These are phyloP conservation scores for Opisthograptis luteolata DNA, from an alignment of 2,888 invertebrate species.

Conservation along the genomic window DNA sequence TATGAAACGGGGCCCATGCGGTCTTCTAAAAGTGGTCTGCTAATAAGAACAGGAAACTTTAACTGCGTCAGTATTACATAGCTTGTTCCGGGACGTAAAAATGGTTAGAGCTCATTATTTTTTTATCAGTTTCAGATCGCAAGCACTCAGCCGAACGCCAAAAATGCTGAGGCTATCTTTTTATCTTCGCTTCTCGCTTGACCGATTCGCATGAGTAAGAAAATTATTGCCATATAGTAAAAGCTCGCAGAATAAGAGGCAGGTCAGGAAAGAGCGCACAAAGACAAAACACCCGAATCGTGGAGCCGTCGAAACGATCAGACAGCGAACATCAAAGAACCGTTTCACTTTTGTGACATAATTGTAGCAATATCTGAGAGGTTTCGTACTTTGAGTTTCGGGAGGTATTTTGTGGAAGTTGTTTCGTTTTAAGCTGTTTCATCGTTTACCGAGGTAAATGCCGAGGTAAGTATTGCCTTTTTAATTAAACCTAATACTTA, in stretches of 20 bases:
- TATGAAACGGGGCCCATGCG: too few relatives aligned
- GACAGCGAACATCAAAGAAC: constrained; percentile 34
- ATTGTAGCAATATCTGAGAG: constrained; percentile 35
- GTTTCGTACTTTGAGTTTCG: constrained; percentile 30
- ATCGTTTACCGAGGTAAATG: constrained; percentile 1
- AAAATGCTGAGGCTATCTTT: constrained; percentile 70
- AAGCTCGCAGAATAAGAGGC: constrained; percentile 59
- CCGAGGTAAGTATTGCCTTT: neutral
- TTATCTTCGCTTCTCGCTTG: constrained; percentile 74
- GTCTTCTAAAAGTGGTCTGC: too few relatives aligned
- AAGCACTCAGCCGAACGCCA: constrained; percentile 49
- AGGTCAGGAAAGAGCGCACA: constrained; percentile 64
- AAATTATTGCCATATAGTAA: constrained; percentile 68
- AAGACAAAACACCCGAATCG: constrained; percentile 61
- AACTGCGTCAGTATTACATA: constrained; percentile 1
- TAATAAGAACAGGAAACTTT: neutral
- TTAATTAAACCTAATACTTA: too few relatives aligned
- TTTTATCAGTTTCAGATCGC: constrained; percentile 26
- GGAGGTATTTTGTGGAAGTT: constrained; percentile 22
- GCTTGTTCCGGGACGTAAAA: constrained; percentile 8
- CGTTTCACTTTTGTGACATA: constrained; percentile 35
- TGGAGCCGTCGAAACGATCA: constrained; percentile 53
- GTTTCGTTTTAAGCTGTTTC: constrained; percentile 12
- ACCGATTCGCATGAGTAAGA: constrained; percentile 63
- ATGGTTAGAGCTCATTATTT: constrained; percentile 17